These are phyloP conservation scores for Aplodontia rufa DNA, from an alignment of 2,113 vertebrate genomes.

Conservation along the genomic window DNA sequence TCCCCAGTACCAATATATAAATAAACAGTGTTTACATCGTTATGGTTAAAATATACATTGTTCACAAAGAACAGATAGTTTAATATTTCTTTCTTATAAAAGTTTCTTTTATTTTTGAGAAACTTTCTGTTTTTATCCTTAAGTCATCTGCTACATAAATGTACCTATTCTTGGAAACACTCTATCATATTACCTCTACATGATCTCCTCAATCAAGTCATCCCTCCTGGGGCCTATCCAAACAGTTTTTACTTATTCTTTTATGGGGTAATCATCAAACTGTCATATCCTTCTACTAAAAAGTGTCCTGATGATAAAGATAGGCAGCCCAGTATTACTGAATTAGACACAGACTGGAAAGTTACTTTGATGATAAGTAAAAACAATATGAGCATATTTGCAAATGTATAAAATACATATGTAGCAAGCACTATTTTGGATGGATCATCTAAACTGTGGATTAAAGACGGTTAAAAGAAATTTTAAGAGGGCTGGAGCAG, in stretches of 20 bases:
- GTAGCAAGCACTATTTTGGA: background rate
- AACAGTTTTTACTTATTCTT: background rate
- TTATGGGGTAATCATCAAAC: background rate
- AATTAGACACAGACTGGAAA: background rate
- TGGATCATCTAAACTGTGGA: background rate
- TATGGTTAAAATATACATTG: background rate
- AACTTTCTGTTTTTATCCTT: background rate
- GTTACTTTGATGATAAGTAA: background rate
- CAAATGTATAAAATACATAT: background rate
- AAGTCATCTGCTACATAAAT: background rate
- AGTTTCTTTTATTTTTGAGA: slow-evolving; percentile 20
- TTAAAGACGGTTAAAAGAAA: background rate
- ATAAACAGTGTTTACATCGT: background rate
- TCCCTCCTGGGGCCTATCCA: background rate
- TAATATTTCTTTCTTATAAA: background rate
- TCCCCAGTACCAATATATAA: no score
- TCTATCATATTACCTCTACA: background rate
- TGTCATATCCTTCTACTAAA: background rate
- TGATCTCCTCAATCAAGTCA: background rate
- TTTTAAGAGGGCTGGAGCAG: no score
- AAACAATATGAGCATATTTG: background rate
- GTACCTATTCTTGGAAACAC: background rate
- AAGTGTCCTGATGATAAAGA: background rate
- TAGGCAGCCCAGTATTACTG: background rate
- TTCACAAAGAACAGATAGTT: background rate